Percentiles rank a stretch among this genome's conserved stretches.
phyloP scores from a whole-genome alignment of 2,888 invertebrate species.

The Ormyrus rosae region DNA sequence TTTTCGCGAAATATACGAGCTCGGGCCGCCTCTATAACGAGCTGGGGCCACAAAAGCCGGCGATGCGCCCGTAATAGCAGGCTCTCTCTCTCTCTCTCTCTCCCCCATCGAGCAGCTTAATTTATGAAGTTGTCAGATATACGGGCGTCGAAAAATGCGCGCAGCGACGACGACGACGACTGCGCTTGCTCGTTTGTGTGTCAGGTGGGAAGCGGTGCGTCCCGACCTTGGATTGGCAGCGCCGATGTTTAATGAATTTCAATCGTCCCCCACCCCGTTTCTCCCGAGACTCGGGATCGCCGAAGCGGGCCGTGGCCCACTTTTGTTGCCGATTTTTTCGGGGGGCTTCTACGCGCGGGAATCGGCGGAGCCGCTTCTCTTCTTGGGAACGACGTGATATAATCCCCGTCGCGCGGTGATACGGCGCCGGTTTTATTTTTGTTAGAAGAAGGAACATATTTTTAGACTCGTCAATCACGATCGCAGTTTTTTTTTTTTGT shows the following conservation, averaged over 20 bases:
- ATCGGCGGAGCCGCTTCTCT: too few relatives aligned
- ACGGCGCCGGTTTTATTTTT: too few relatives aligned
- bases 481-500: neutral
- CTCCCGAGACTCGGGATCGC: conserved; percentile 47
- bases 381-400: too few relatives aligned
- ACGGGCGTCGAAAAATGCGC: conserved; percentile 30
- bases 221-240: conserved; percentile 24
- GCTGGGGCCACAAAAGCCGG: neutral
- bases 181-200: neutral
- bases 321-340: neutral
- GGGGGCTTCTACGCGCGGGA: too few relatives aligned
- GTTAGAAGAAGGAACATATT: too few relatives aligned
- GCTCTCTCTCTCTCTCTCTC: neutral
- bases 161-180: too few relatives aligned
- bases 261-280: conserved; percentile 58
- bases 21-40: neutral
- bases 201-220: neutral
- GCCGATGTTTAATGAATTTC: conserved; percentile 58
- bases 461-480: neutral
- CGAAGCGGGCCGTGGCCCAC: conserved; percentile 28
- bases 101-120: conserved; percentile 31
- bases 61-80: neutral
- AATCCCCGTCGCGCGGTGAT: too few relatives aligned
- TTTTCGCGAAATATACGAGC: conserved; percentile 38
- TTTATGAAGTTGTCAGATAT: conserved; percentile 56